Conservation (phyloP, 2,113 vertebrate species). For the Sula dactylatra region DNA sequence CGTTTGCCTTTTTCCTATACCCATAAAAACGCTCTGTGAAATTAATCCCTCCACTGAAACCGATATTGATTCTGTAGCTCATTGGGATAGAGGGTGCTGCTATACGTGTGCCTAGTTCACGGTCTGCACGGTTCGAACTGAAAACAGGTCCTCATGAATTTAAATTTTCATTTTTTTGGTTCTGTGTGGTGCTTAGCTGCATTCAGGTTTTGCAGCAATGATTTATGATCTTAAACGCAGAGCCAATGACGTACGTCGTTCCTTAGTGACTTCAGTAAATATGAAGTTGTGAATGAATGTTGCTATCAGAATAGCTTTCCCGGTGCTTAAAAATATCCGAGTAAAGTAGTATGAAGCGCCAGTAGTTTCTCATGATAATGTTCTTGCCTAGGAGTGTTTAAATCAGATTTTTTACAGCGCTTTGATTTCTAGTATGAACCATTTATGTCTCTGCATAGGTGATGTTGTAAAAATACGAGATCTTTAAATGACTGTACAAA, state of each 20-base stretch:
- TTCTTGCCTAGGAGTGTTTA: neutral
- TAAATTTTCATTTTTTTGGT: neutral
- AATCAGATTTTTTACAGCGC: neutral
- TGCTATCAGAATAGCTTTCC: slow-evolving; percentile 1
- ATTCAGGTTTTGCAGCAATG: neutral
- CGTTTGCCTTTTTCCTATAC: neutral
- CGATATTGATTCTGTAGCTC: neutral
- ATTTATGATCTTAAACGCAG: neutral
- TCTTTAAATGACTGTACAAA: neutral
- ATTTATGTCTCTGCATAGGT: neutral
- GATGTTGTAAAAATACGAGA: neutral
- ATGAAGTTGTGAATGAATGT: slow-evolving; percentile 31
- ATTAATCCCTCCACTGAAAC: neutral
- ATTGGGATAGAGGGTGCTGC: neutral
- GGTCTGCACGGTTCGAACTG: neutral
- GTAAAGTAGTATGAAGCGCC: neutral
- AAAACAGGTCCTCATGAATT: neutral
- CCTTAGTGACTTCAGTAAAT: slow-evolving; percentile 17
- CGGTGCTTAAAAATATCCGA: neutral
- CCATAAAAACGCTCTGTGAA: neutral
- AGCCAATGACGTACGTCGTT: neutral
- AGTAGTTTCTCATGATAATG: neutral
- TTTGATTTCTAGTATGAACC: neutral
- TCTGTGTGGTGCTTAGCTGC: neutral
- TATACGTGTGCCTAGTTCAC: neutral